Conservation (phyloP, 1,140 invertebrate species). For the Scaptomyza pallida region DNA sequence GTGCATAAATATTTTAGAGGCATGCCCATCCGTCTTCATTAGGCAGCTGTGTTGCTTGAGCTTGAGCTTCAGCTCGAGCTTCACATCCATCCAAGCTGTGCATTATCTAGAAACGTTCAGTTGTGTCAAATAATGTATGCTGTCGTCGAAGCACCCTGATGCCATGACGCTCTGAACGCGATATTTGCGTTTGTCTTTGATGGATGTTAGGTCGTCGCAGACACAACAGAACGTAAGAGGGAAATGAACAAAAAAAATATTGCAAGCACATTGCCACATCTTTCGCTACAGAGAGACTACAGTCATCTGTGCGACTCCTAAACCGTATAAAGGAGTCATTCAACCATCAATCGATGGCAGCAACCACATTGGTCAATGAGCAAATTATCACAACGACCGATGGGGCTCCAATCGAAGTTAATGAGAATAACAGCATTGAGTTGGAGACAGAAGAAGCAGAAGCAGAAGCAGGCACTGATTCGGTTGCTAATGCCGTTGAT, state of each 20-base stretch:
- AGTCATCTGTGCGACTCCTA: slow-evolving; percentile 48
- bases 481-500: background rate
- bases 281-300: slow-evolving; percentile 55
- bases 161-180: too few species aligned
- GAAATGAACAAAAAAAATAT: background rate
- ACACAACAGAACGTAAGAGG: background rate
- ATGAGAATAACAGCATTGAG: slow-evolving; percentile 16
- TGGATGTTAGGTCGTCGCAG: slow-evolving; percentile 19
- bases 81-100: slow-evolving; percentile 3
- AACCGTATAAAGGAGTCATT: slow-evolving; percentile 50
- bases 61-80: slow-evolving; percentile 10
- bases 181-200: slow-evolving; percentile 22
- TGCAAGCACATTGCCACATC: slow-evolving; percentile 8
- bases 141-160: background rate
- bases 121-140: slow-evolving; percentile 31
- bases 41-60: slow-evolving; percentile 37
- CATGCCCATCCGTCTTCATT: slow-evolving; percentile 61
- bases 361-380: slow-evolving; percentile 32
- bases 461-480: background rate
- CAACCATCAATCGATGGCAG: slow-evolving; percentile 26
- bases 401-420: slow-evolving; percentile 6
- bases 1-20: slow-evolving; percentile 56
- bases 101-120: slow-evolving; percentile 30
- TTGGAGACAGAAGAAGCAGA: background rate
- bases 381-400: slow-evolving; percentile 34